phyloP scores from a whole-genome alignment of 2,888 invertebrate genomes.

The Eueremaeus valkanovi region DNA sequence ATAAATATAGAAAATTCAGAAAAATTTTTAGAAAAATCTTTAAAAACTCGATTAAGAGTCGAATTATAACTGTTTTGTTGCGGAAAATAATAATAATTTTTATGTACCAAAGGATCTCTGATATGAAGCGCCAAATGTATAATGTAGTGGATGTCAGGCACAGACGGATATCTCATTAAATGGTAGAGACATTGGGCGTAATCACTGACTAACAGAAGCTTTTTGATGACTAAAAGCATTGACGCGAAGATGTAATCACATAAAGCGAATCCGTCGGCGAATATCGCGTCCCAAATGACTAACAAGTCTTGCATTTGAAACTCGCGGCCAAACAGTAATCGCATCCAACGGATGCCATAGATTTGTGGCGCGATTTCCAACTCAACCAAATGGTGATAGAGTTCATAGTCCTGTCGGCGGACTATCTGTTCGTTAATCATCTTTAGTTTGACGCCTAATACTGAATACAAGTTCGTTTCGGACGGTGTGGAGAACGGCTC shows the following conservation, averaged over 20 bases:
- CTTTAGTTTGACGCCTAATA: conserved; percentile 54
- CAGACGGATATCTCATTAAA: conserved; percentile 65
- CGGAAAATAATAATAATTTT: too few relatives aligned
- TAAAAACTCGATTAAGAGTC: too few relatives aligned
- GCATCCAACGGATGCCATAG: conserved; percentile 84
- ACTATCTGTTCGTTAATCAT: conserved; percentile 62
- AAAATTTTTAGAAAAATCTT: too few relatives aligned
- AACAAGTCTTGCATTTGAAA: conserved; percentile 72
- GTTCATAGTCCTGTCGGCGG: conserved; percentile 61
- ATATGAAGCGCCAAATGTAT: conserved; percentile 61
- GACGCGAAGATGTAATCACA: conserved; percentile 70
- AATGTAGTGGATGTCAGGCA: conserved; percentile 62
- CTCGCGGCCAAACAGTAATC: conserved; percentile 76
- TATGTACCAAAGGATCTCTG: conserved; percentile 54
- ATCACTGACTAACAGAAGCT: conserved; percentile 61
- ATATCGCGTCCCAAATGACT: conserved; percentile 76
- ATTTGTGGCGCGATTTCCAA: conserved; percentile 76
- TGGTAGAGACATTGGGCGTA: conserved; percentile 63
- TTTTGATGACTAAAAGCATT: conserved; percentile 68
- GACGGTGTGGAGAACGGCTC: conserved; percentile 53
- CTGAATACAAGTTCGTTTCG: conserved; percentile 53
- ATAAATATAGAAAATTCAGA: too few relatives aligned
- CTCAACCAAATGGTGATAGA: conserved; percentile 63
- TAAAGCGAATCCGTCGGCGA: conserved; percentile 62
- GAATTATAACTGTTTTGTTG: too few relatives aligned